phyloP scores from a whole-genome alignment of 2,888 invertebrate species.

The Agrotis segetum region DNA sequence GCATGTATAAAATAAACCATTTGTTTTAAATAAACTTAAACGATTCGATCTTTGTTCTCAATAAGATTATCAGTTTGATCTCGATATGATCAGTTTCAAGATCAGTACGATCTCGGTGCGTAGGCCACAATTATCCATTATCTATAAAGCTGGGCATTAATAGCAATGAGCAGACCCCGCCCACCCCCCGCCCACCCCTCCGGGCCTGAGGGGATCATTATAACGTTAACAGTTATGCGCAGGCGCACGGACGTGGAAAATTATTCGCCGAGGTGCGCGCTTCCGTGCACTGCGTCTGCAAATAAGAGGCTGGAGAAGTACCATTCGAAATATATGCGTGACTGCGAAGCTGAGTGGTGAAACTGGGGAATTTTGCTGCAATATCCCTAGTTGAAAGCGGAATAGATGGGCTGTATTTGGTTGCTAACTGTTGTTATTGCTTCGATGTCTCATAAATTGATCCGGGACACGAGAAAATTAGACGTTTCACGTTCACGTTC shows the following conservation, averaged over 20 bases:
- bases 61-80: constrained; percentile 50
- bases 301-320: constrained; percentile 41
- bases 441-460: no score
- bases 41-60: constrained; percentile 34
- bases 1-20: background rate
- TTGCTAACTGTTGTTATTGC: no score
- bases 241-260: constrained; percentile 88
- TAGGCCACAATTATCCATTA: constrained; percentile 59
- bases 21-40: constrained; percentile 17
- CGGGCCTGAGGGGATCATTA: constrained; percentile 77
- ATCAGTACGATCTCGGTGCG: constrained; percentile 41
- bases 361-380: background rate
- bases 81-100: constrained; percentile 47
- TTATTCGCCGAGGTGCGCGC: constrained; percentile 81
- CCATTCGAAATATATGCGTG: constrained; percentile 36
- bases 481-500: background rate
- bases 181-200: constrained; percentile 47
- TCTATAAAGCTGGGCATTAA: constrained; percentile 57
- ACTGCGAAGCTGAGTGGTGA: constrained; percentile 11
- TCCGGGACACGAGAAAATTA: no score
- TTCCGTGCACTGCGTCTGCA: constrained; percentile 73
- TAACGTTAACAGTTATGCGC: constrained; percentile 84
- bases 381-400: background rate
- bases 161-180: constrained; percentile 42
- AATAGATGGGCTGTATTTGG: background rate